These are phyloP conservation scores for Reticulitermes speratus DNA, from an alignment of 1,140 invertebrate genomes.

Conservation along the genomic window DNA sequence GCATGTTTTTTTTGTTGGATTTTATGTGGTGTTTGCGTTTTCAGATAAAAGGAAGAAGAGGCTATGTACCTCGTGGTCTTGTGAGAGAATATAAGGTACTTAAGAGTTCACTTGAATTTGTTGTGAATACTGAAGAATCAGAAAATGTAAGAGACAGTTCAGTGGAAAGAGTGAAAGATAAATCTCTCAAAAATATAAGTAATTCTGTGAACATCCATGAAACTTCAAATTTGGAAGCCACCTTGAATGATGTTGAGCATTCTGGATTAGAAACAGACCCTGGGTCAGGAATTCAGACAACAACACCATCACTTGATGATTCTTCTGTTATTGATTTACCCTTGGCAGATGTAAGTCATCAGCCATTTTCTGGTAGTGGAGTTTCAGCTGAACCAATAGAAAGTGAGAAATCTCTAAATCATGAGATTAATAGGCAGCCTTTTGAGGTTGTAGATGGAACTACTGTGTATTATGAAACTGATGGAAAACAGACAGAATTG, in stretches of 20 bases:
- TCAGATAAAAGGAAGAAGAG: slow-evolving; percentile 63
- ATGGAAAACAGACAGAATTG: slow-evolving; percentile 34
- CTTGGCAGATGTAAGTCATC: background rate
- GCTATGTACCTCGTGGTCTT: slow-evolving; percentile 65
- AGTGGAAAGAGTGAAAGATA: background rate
- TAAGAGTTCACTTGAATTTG: slow-evolving; percentile 44
- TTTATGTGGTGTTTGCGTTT: slow-evolving; percentile 23
- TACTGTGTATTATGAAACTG: slow-evolving; percentile 42
- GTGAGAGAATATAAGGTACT: slow-evolving; percentile 54
- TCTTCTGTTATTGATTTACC: background rate
- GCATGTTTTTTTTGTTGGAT: too few species aligned
- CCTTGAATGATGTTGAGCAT: slow-evolving; percentile 28
- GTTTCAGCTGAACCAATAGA: slow-evolving; percentile 14
- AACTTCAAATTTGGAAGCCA: background rate
- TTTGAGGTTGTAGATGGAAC: slow-evolving; percentile 53
- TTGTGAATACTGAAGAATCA: slow-evolving; percentile 51
- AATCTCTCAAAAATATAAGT: background rate
- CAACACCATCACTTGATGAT: background rate
- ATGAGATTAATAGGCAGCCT: slow-evolving; percentile 41
- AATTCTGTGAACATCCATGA: slow-evolving; percentile 18
- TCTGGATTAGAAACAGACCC: slow-evolving; percentile 18
- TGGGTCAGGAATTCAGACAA: background rate
- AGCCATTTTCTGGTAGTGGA: slow-evolving; percentile 10
- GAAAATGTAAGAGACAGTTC: background rate
- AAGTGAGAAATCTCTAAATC: slow-evolving; percentile 22